Base-by-base conservation (phyloP, 2,113 vertebrate species). In the Motacilla alba region DNA sequence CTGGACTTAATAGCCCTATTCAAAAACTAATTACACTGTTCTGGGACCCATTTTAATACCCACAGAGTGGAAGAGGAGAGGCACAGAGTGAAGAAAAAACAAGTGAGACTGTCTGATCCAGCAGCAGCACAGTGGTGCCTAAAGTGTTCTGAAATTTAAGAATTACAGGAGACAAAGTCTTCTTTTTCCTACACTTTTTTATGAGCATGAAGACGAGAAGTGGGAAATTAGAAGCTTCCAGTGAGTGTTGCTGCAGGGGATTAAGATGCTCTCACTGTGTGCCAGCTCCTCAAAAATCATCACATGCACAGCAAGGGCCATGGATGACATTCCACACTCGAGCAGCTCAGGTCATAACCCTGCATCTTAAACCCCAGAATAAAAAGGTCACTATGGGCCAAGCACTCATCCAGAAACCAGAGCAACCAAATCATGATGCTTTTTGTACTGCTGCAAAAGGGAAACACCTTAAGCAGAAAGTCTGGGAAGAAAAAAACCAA, bases 11-110 rank as follows among this genome's bases (percentile, higher is more conserved):
- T 0, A 93, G 86, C 13, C 83, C 88, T 63, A 93, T 16, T 93
- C 86, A 92, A 94, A 96, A 95, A 86, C 80, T 90, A 96, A 94
- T 94, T 94, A 93, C 68, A 56, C 30, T 81, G 91, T 50, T 90
- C 86, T 83, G 35, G 52, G 79, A 83, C 82, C 72, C 60, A 11
- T 22, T 55, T 67, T 83, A 80, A 9, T 55, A 86, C 28, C 86
- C 81, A 80, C 50, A 27, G 72, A 89, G 47, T 2, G 14, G 58
- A 14, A 90, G 37, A 88, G 8, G 22, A 83, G 44, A 87, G 30
- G 47, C 52, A 82, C 4, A 60, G 35, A 84, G 33, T 46, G 46
- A 60, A 80, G 60, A 50, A 62, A 46, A 11, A 76, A n/a, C 31
- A 82, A 56, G 7, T 11, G 50, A 89, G 46, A 83, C 55, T 43